Evolutionary conservation across 2,113 vertebrate genomes (phyloP).

Genomic region (Neodon shergylaensis): DNA sequence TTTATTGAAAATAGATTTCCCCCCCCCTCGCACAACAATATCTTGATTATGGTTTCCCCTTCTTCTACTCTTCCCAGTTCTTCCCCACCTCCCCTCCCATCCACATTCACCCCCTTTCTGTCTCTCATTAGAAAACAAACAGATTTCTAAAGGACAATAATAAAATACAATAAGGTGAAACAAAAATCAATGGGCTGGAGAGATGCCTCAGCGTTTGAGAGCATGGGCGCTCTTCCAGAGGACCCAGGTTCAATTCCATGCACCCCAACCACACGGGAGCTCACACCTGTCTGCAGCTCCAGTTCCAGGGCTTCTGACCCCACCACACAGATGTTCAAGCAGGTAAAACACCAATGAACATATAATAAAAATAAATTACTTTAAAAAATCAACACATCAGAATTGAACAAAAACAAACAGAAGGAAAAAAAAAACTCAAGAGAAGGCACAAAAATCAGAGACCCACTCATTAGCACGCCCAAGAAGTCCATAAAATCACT

Average conservation of each 20-base stretch:
- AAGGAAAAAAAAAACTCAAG: background rate
- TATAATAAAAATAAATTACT: background rate
- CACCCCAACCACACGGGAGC: background rate
- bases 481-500: background rate
- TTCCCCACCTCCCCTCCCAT: background rate
- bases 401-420: background rate
- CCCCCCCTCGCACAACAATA: background rate
- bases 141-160: background rate
- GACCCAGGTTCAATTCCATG: background rate
- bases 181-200: background rate
- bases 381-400: background rate
- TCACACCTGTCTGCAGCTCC: background rate
- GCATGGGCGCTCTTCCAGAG: background rate
- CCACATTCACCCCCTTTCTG: background rate
- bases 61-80: background rate
- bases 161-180: background rate
- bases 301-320: background rate
- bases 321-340: background rate
- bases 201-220: background rate
- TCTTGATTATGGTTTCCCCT: background rate
- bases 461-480: background rate
- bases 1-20: background rate
- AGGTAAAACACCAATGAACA: background rate
- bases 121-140: background rate
- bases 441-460: background rate